Evolutionary conservation across 2,888 invertebrate genomes (phyloP).

Genomic region (Ecliptopera silaceata): DNA sequence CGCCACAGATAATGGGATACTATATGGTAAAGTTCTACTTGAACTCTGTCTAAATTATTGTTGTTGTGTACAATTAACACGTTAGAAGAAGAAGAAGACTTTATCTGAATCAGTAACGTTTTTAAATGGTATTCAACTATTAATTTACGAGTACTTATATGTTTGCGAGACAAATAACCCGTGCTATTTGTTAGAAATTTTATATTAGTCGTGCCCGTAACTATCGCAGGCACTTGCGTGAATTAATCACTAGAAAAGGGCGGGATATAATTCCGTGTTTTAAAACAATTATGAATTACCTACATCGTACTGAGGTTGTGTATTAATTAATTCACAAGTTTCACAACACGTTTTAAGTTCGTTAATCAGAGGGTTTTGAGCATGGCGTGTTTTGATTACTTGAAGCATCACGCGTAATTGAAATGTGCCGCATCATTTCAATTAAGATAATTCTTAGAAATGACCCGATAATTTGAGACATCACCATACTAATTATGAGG

Average conservation of each 20-base stretch:
- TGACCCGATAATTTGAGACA: too few species aligned
- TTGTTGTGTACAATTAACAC: too few species aligned
- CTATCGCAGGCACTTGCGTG: slow-evolving; percentile 2
- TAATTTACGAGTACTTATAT: neutral
- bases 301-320: neutral
- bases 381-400: too few species aligned
- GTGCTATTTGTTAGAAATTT: neutral
- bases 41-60: too few species aligned
- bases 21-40: too few species aligned
- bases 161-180: slow-evolving; percentile 3
- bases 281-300: slow-evolving; percentile 4
- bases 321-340: neutral
- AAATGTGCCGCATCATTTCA: too few species aligned
- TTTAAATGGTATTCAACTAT: neutral
- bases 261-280: slow-evolving; percentile 3
- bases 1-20: too few species aligned
- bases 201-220: neutral
- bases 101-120: neutral
- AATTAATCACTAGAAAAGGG: neutral
- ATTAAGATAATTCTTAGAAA: too few species aligned
- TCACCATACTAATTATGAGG: too few species aligned
- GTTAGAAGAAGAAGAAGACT: neutral
- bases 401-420: too few species aligned
- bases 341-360: too few species aligned
- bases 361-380: too few species aligned